Percentiles rank a stretch among this genome's conserved stretches.
Conservation (phyloP, 2,113 vertebrate species). For the Oophaga pumilio region DNA sequence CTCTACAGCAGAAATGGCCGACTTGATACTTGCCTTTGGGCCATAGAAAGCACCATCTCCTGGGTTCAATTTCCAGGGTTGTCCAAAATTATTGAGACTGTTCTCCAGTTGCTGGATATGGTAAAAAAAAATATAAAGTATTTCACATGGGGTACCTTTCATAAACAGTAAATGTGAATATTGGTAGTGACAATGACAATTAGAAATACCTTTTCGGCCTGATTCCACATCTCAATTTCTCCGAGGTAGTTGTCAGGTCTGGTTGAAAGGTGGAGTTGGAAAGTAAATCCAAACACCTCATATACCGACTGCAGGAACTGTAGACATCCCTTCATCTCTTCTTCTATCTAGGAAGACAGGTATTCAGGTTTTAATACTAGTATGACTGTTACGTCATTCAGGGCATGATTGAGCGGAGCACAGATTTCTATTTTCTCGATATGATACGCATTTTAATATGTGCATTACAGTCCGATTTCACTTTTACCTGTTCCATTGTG, state of each 20-base stretch:
- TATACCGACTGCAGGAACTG: slow-evolving; percentile 90
- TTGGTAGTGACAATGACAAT: not conserved
- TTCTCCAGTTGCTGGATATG: slow-evolving; percentile 85
- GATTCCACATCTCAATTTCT: slow-evolving; percentile 83
- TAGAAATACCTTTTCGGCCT: slow-evolving; percentile 85
- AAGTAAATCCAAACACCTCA: slow-evolving; percentile 87
- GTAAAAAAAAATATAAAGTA: not conserved
- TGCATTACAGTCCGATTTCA: not conserved
- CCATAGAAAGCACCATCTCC: slow-evolving; percentile 96
- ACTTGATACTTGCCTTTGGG: slow-evolving; percentile 81
- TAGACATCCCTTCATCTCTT: slow-evolving; percentile 89
- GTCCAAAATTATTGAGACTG: slow-evolving; percentile 88
- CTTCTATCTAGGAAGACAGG: slow-evolving; percentile 78
- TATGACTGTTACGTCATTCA: not conserved
- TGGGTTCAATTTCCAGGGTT: slow-evolving; percentile 87
- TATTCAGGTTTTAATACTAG: not conserved
- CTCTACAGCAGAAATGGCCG: not conserved
- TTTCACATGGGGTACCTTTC: not conserved
- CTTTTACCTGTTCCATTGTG: slow-evolving; percentile 84
- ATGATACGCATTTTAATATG: not conserved
- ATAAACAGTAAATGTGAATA: not conserved
- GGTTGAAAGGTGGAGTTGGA: slow-evolving; percentile 90
- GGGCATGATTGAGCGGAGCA: no score
- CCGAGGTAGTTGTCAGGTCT: slow-evolving; percentile 90
- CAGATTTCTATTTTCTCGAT: not conserved